Evolutionary conservation across 2,113 vertebrate genomes (phyloP).

Genomic region (Gambusia affinis): DNA sequence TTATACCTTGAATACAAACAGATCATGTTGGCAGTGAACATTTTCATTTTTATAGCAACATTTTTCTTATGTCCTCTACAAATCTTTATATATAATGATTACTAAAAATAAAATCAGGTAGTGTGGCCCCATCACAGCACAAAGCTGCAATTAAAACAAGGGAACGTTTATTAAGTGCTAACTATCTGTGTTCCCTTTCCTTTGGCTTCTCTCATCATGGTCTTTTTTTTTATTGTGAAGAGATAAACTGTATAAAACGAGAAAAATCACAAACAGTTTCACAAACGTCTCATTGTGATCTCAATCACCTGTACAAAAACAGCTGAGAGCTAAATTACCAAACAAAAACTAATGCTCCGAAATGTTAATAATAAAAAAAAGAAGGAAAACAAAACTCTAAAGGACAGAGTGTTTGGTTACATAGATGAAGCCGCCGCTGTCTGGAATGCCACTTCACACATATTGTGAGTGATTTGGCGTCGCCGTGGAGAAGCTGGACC

Average conservation of each 20-base stretch:
- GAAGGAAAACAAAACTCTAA: constrained; percentile 29
- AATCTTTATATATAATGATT: constrained; percentile 55
- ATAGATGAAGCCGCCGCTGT: constrained; percentile 55
- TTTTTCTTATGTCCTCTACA: constrained; percentile 44
- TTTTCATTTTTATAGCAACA: constrained; percentile 51
- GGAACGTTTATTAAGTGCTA: constrained; percentile 65
- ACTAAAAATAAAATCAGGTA: constrained; percentile 70
- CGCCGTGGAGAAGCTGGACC: constrained; percentile 24
- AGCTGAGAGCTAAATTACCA: constrained; percentile 42
- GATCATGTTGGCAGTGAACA: constrained; percentile 74
- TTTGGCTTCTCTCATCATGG: constrained; percentile 73
- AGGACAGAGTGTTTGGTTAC: constrained; percentile 69
- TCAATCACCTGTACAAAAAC: constrained; percentile 69
- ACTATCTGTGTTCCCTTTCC: constrained; percentile 70
- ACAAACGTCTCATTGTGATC: constrained; percentile 51
- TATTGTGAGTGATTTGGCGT: constrained; percentile 45
- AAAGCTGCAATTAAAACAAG: constrained; percentile 37
- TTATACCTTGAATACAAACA: constrained; percentile 72
- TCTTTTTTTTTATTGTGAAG: constrained; percentile 43
- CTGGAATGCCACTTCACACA: constrained; percentile 47
- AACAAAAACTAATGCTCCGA: constrained; percentile 54
- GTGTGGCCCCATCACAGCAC: constrained; percentile 50
- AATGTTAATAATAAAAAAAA: constrained; percentile 20
- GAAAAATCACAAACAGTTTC: constrained; percentile 56
- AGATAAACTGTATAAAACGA: constrained; percentile 50